Base-by-base conservation (phyloP, 2,113 vertebrate species). In the Nerophis ophidion region DNA sequence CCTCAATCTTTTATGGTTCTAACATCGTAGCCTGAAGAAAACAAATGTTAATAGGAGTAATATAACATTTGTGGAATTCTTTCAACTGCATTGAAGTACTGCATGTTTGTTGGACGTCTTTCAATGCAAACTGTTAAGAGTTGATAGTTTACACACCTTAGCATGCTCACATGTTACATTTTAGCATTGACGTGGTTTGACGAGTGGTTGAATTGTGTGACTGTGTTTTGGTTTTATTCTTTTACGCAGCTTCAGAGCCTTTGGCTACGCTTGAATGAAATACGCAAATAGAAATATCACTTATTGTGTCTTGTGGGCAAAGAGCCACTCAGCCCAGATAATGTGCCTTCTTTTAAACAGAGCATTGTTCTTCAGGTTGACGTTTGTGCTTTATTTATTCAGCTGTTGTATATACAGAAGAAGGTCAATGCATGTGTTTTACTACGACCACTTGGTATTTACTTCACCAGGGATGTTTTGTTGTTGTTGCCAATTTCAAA, bases 361-460 rank as follows among this genome's bases (percentile, higher is more conserved):
- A 59, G 56, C 3, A 52, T 26, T 57, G 16, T 68, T 35, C 47
- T 47, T 74, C 40, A 57, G 16, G 6, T 75, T 72, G 4, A 45
- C 61, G 70, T 50, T 46, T 64, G 42, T 68, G 61, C 9, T 63
- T 52, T 73, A 71, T 77, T 73, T 71, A 67, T 68, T 70, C 33
- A 68, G 55, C 14, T 42, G 12, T 68, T 69, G 53, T 56, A 40
- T 53, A 58, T 71, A 60, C 7, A 47, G 8, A 60, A 4, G 26
- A 26, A 26, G 8, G 35, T 12, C 2, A 45, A 36, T 44, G 38
- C 40, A 42, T 19, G n/a, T 56, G 4, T 38, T 16, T 54, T 40
- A 56, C 56, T 61, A 7, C 45, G 57, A 51, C 49, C 57, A 48
- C 48, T 5, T 54, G 49, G 50, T 60, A 48, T 45, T 11, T 61